Conservation (phyloP, 2,113 vertebrate species). For the Probosciger aterrimus region DNA sequence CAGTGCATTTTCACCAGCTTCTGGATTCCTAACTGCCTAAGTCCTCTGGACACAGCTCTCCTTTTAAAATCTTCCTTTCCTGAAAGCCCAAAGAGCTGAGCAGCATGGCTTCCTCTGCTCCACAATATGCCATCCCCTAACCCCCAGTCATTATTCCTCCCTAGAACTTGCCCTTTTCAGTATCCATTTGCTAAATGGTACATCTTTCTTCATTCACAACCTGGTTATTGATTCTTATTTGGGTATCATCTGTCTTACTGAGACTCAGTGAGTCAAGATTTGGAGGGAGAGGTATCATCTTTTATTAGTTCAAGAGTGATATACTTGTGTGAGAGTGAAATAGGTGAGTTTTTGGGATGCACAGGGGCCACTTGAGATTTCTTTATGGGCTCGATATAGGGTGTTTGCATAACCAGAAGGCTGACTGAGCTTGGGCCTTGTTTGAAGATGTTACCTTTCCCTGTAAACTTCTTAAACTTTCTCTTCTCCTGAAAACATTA, state of each 20-base stretch:
- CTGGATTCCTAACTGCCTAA: background rate
- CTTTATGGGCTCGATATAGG: background rate
- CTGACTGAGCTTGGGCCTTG: background rate
- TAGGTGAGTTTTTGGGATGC: background rate
- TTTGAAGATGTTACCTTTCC: background rate
- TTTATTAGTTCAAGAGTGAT: background rate
- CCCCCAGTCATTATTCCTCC: conserved; percentile 3
- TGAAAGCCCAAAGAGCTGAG: background rate
- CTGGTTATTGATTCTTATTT: conserved; percentile 30
- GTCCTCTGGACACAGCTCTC: fast-evolving
- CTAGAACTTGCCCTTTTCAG: conserved; percentile 59
- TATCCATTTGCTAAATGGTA: conserved; percentile 16
- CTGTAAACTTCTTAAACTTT: background rate
- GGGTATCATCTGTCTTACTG: conserved; percentile 13
- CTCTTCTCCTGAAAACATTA: background rate
- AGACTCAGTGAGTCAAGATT: background rate
- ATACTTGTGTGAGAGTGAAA: background rate
- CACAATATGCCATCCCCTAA: background rate
- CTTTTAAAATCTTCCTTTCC: background rate
- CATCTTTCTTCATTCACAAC: conserved; percentile 38
- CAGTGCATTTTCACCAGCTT: background rate
- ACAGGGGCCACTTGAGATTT: background rate
- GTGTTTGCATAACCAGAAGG: background rate
- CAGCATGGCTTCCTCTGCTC: background rate
- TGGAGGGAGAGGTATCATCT: background rate